phyloP scores from a whole-genome alignment of 2,113 vertebrate species.

The Oriolus oriolus region DNA sequence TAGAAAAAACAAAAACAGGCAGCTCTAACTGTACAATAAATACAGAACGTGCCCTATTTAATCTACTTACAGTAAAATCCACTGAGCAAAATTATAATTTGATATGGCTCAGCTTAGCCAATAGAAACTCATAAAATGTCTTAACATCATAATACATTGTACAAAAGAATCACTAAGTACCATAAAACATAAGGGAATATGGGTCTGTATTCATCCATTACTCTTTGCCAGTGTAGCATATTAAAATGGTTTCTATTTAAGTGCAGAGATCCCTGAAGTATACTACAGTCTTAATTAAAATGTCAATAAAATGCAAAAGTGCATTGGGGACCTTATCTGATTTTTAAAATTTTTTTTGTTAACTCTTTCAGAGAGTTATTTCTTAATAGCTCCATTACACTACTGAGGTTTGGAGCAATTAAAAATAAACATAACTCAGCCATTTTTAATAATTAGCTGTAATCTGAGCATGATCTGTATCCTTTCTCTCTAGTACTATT shows the following conservation, averaged over 20 bases:
- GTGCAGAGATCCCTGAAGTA: slow-evolving; percentile 74
- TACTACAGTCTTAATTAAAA: slow-evolving; percentile 77
- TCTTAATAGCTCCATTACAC: slow-evolving; percentile 53
- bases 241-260: slow-evolving; percentile 79
- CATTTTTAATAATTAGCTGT: slow-evolving; percentile 54
- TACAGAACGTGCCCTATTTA: slow-evolving; percentile 66
- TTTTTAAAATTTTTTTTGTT: background rate
- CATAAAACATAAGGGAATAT: slow-evolving; percentile 74
- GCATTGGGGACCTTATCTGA: slow-evolving; percentile 64
- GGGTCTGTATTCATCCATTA: slow-evolving; percentile 71
- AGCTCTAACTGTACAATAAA: slow-evolving; percentile 33
- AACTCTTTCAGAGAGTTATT: slow-evolving; percentile 60
- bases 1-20: slow-evolving; percentile 54
- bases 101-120: slow-evolving; percentile 73
- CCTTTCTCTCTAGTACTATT: slow-evolving; percentile 5
- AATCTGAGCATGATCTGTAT: background rate
- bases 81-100: slow-evolving; percentile 78
- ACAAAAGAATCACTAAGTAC: slow-evolving; percentile 73
- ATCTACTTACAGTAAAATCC: slow-evolving; percentile 76
- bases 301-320: slow-evolving; percentile 75
- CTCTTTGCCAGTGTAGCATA: slow-evolving; percentile 70
- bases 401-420: slow-evolving; percentile 41
- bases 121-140: slow-evolving; percentile 73
- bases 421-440: slow-evolving; percentile 53
- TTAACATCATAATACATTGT: slow-evolving; percentile 73